phyloP scores from a whole-genome alignment of 2,113 vertebrate genomes.

The Gasterosteus aculeatus region DNA sequence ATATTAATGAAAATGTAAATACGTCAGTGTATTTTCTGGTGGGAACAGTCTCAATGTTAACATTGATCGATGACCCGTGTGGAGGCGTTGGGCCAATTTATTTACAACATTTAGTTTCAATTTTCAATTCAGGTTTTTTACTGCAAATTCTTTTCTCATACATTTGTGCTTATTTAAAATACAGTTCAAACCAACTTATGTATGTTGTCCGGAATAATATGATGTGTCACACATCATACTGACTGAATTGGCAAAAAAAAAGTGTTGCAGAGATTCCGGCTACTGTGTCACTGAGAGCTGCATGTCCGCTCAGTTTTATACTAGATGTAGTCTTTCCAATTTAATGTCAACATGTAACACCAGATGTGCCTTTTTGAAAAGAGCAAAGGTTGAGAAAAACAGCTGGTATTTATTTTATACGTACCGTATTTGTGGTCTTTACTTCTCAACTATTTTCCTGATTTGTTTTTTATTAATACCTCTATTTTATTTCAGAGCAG shows the following conservation, averaged over 20 bases:
- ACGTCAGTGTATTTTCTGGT: neutral
- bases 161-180: neutral
- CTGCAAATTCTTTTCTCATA: no score
- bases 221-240: neutral
- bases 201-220: neutral
- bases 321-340: neutral
- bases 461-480: conserved; percentile 27
- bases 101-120: no score
- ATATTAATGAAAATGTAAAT: neutral
- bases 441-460: conserved; percentile 2
- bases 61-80: neutral
- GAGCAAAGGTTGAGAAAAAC: conserved; percentile 18
- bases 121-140: no score
- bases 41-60: neutral
- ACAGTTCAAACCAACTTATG: neutral
- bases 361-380: conserved; percentile 46
- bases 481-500: conserved; percentile 33
- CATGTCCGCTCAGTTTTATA: neutral
- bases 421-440: neutral
- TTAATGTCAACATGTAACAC: conserved; percentile 23
- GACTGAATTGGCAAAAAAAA: neutral
- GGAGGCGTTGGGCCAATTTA: no score
- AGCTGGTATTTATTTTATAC: conserved; percentile 5
- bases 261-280: neutral
- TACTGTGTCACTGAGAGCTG: neutral